Evolutionary conservation across 2,888 invertebrate species (phyloP), one percentile per base, ranked within the genome.

Genomic region (Carpatolechia fugitivella): DNA sequence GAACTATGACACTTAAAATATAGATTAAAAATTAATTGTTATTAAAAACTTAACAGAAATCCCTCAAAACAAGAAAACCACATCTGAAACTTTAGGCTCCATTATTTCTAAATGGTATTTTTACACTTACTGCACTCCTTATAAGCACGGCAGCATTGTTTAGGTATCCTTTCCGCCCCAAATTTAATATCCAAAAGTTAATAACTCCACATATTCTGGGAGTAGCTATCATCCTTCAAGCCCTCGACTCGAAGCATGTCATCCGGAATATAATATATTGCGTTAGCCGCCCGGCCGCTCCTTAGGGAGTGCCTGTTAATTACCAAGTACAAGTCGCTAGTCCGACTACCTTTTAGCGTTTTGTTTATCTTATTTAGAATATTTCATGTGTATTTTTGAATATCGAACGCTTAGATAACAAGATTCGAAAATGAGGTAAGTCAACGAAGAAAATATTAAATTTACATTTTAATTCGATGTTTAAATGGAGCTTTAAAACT

Each of bases 301-400:
- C 88, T 85, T 71, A 70, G 88, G 91, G 92, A 92, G 81, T 64
- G 74, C 69, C 84, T 82, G 91, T 92, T 92, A 92, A 92, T 92
- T 92, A 92, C 80, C 85, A 91, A 91, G 88, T 90, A 92, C 92
- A 92, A 92, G 92, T 90, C 90, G 69, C 76, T 60, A 60, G 70
- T 67, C 66, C 65, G 76, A 73, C 74, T 70, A 77, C 82, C 84
- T 84, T 83, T 77, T 77, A 80, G 76, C 81, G 72, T 80, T 80
- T 69, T 82, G 76, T 77, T 76, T 76, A 74, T 74, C 72, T 72
- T 70, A 68, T 66, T 56, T 56, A 38, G 44, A 53, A 56, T 46
- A 33, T 53, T 29, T 52, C 13, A 52, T 57, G 50, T 60, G n/a
- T 11, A 33, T 33, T 5, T n/a, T 33, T 33, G 3, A 11, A n/a